A percentile compares a stretch with the other conserved stretches of the same genome.
These are phyloP conservation scores for Ramphastos sulfuratus DNA, from an alignment of 2,113 vertebrate genomes.

Conservation along the genomic window DNA sequence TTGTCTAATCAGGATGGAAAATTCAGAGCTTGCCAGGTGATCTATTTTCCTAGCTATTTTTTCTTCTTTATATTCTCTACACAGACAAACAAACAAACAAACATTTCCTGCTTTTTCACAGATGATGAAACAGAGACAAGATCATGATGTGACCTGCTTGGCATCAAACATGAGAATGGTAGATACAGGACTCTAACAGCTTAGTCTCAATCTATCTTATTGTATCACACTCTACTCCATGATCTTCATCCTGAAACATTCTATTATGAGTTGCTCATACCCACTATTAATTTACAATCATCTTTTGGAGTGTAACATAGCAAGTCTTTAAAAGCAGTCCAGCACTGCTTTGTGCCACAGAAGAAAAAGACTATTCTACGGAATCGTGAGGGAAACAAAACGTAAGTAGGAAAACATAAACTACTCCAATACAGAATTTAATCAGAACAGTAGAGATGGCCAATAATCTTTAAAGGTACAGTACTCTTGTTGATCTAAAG, in stretches of 20 bases:
- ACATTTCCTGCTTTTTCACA: neutral
- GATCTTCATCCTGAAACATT: neutral
- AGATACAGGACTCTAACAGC: neutral
- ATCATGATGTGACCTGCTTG: neutral
- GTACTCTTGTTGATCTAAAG: neutral
- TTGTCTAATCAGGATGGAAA: neutral
- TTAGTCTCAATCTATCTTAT: neutral
- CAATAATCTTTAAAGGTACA: neutral
- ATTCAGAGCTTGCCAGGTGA: neutral
- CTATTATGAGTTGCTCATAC: neutral
- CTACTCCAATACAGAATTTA: neutral
- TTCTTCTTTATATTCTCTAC: neutral
- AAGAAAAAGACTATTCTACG: neutral
- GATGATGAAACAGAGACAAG: slow-evolving; percentile 34
- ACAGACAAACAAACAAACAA: neutral
- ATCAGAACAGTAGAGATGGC: neutral
- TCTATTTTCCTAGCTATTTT: neutral
- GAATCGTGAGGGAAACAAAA: neutral
- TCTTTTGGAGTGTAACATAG: neutral
- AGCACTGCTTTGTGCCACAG: neutral
- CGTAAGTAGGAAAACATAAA: neutral
- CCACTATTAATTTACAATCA: neutral
- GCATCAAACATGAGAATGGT: neutral
- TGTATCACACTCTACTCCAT: neutral
- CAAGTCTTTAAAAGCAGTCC: neutral